Percentiles rank a stretch among this genome's conserved stretches.
Conservation (phyloP, 2,888 invertebrate species). For the Rhagonycha fulva region DNA sequence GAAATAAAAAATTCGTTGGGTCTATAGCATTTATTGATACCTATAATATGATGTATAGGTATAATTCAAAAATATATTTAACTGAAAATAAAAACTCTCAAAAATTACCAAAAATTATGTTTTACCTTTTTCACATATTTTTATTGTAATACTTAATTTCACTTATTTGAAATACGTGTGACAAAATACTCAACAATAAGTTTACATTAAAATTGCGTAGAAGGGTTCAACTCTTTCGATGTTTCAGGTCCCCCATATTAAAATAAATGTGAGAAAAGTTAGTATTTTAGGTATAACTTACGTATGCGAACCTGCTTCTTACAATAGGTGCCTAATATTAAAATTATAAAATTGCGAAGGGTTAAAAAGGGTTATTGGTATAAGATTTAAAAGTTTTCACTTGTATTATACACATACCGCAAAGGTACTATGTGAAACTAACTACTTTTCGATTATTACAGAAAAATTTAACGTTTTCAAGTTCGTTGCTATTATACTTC, state of each 20-base stretch:
- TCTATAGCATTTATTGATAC: too few species aligned
- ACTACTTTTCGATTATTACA: background rate
- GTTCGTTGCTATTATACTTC: background rate
- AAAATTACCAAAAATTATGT: background rate
- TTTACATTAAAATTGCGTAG: background rate
- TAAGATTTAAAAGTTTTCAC: background rate
- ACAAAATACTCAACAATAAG: background rate
- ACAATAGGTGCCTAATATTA: background rate
- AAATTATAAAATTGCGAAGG: background rate
- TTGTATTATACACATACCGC: background rate
- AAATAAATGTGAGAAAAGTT: conserved; percentile 4
- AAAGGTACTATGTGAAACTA: background rate
- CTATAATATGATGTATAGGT: too few species aligned
- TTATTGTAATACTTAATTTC: background rate
- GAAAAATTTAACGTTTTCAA: background rate
- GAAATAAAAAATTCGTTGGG: too few species aligned
- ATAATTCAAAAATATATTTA: background rate
- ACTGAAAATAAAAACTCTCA: background rate
- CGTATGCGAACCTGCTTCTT: background rate
- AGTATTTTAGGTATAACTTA: background rate
- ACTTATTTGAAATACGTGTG: background rate
- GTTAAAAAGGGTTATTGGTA: background rate
- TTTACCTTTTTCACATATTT: background rate
- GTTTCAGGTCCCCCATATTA: background rate
- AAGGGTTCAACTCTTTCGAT: conserved; percentile 1